These are phyloP conservation scores for Microdon myrmicae DNA, from an alignment of 2,888 invertebrate species.

Conservation along the genomic window DNA sequence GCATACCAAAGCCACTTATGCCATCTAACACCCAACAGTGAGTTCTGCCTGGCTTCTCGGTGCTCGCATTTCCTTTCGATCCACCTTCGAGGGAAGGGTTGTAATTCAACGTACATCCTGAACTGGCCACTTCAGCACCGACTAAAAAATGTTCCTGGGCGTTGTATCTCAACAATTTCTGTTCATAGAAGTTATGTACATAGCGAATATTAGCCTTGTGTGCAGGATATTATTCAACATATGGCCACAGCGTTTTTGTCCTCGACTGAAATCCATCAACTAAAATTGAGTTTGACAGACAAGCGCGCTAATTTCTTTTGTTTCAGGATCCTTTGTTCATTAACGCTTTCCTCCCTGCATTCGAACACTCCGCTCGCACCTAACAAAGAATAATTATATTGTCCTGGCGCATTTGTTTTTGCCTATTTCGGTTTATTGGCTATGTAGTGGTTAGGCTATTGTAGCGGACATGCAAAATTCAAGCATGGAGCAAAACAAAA, in stretches of 20 bases:
- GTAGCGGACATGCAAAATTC: conserved; percentile 7
- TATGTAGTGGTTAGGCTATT: conserved; percentile 4
- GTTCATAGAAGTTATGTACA: too few species aligned
- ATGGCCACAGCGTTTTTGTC: conserved; percentile 13
- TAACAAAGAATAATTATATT: conserved; percentile 32
- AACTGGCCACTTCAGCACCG: conserved; percentile 41
- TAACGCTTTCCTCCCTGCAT: conserved; percentile 39
- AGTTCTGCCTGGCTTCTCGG: too few species aligned
- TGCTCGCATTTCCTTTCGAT: background rate
- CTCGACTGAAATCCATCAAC: conserved; percentile 33
- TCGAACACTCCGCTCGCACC: conserved; percentile 21
- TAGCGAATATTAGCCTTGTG: conserved; percentile 45
- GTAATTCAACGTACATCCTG: conserved; percentile 14
- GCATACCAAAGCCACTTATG: too few species aligned
- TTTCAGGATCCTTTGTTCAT: conserved; percentile 41
- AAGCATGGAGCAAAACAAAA: conserved; percentile 11
- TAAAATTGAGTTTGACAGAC: conserved; percentile 56
- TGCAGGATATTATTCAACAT: conserved; percentile 28
- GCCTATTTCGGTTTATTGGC: background rate
- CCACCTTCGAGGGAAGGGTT: conserved; percentile 8
- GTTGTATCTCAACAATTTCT: too few species aligned
- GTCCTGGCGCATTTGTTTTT: conserved; percentile 10
- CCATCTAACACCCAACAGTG: too few species aligned
- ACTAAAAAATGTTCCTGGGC: too few species aligned
- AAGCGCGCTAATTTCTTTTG: conserved; percentile 55